A percentile compares a stretch with the other conserved stretches of the same genome.
Conservation (phyloP, 1,140 invertebrate species). For the Drosophila sproati region DNA sequence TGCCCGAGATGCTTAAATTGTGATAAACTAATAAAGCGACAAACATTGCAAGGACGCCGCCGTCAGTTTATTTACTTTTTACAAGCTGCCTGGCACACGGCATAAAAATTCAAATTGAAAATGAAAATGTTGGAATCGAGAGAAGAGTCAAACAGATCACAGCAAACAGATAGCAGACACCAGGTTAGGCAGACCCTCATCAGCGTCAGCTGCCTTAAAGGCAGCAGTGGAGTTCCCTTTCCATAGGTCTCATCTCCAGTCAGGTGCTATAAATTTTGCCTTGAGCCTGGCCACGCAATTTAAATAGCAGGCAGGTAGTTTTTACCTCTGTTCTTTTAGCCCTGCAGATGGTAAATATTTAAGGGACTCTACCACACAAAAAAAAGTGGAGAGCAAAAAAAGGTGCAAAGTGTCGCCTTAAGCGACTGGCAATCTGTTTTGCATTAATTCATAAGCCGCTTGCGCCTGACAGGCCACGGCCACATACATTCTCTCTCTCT, state of each 20-base stretch:
- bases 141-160: constrained; percentile 52
- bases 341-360: constrained; percentile 73
- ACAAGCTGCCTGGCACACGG: constrained; percentile 54
- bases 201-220: constrained; percentile 55
- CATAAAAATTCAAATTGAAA: constrained; percentile 82
- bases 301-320: constrained; percentile 66
- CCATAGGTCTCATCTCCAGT: constrained; percentile 30
- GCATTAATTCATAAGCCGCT: constrained; percentile 81
- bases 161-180: constrained; percentile 43
- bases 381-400: constrained; percentile 35
- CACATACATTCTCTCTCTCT: constrained; percentile 16
- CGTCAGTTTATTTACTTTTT: constrained; percentile 77
- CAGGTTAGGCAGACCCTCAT: constrained; percentile 58
- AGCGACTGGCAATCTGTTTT: constrained; percentile 76
- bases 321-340: constrained; percentile 32
- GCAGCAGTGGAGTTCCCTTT: constrained; percentile 1
- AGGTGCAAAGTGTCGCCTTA: constrained; percentile 80
- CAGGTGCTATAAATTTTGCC: constrained; percentile 62
- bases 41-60: constrained; percentile 56
- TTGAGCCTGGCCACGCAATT: constrained; percentile 58
- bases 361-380: constrained; percentile 42
- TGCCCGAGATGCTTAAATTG: constrained; percentile 63
- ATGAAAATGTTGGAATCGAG: constrained; percentile 62
- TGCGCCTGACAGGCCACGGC: constrained; percentile 55
- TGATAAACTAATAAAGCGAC: constrained; percentile 81